A percentile compares a stretch with the other conserved stretches of the same genome.
These are phyloP conservation scores for Yponomeuta sedellus DNA, from an alignment of 2,888 invertebrate species.

Conservation along the genomic window DNA sequence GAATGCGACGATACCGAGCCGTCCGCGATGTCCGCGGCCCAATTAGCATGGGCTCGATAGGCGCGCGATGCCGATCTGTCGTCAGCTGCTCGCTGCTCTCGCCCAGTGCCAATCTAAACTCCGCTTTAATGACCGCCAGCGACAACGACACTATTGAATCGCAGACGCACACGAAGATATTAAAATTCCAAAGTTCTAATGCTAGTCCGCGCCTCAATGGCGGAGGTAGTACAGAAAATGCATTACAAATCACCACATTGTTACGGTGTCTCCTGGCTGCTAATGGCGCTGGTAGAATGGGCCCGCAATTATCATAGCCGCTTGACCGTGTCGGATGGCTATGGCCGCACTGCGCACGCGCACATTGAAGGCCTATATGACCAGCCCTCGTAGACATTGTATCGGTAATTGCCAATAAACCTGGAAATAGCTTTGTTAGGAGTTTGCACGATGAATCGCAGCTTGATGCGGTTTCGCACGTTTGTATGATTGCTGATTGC, in stretches of 20 bases:
- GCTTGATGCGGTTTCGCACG: not conserved
- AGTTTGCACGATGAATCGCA: not conserved
- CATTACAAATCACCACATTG: slow-evolving; percentile 17
- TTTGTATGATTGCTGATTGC: not conserved
- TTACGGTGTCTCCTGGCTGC: slow-evolving; percentile 14
- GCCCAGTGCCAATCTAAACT: slow-evolving; percentile 69
- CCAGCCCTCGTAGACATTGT: slow-evolving; percentile 14
- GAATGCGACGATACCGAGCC: slow-evolving; percentile 57
- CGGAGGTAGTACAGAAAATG: slow-evolving; percentile 2
- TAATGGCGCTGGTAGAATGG: slow-evolving; percentile 18
- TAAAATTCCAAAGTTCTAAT: slow-evolving; percentile 6
- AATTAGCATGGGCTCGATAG: slow-evolving; percentile 76
- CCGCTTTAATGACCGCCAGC: slow-evolving; percentile 59
- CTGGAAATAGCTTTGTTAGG: slow-evolving; percentile 10
- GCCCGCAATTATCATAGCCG: slow-evolving; percentile 29
- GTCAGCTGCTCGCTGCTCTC: slow-evolving; percentile 55
- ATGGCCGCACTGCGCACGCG: slow-evolving; percentile 8
- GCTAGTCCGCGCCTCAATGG: slow-evolving; percentile 8
- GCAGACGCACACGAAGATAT: slow-evolving; percentile 11
- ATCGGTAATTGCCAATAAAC: slow-evolving; percentile 14
- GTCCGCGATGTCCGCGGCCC: slow-evolving; percentile 48
- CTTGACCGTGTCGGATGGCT: slow-evolving; percentile 28
- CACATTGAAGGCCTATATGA: not conserved
- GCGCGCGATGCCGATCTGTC: slow-evolving; percentile 65
- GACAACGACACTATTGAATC: slow-evolving; percentile 35